Conservation (phyloP, 2,113 vertebrate species). For the Emydocephalus ijimae region DNA sequence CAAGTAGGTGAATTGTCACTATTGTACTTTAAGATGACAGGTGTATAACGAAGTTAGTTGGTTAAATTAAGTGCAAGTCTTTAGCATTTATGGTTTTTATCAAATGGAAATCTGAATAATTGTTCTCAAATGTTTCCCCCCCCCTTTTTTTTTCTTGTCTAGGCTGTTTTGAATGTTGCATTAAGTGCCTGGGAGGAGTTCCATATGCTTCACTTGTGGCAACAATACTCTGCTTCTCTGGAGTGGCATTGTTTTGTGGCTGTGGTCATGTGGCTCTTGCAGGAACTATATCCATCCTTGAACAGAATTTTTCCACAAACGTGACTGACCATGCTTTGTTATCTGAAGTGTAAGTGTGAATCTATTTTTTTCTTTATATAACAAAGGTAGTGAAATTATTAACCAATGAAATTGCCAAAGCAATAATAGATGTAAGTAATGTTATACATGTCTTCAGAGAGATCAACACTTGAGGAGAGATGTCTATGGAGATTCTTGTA, state of each 20-base stretch:
- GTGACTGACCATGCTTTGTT: conserved; percentile 85
- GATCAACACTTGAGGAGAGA: neutral
- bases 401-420: neutral
- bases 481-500: no score
- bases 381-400: neutral
- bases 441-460: neutral
- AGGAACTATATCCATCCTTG: conserved; percentile 86
- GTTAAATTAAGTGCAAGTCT: conserved; percentile 34
- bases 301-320: conserved; percentile 88
- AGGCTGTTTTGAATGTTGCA: conserved; percentile 99
- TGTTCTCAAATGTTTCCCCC: conserved; percentile 37
- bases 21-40: conserved; percentile 33
- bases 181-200: conserved; percentile 97
- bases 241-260: conserved; percentile 94
- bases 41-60: conserved; percentile 44
- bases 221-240: conserved; percentile 97
- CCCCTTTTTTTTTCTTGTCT: conserved; percentile 37
- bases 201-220: conserved; percentile 96
- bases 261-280: conserved; percentile 94
- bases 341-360: conserved; percentile 85
- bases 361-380: neutral
- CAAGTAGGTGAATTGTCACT: conserved; percentile 11
- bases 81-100: conserved; percentile 14
- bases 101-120: conserved; percentile 9
- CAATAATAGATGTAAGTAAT: neutral